A percentile compares a stretch with the other conserved stretches of the same genome.
Conservation (phyloP, 2,888 invertebrate species). For the Thalpophila matura region DNA sequence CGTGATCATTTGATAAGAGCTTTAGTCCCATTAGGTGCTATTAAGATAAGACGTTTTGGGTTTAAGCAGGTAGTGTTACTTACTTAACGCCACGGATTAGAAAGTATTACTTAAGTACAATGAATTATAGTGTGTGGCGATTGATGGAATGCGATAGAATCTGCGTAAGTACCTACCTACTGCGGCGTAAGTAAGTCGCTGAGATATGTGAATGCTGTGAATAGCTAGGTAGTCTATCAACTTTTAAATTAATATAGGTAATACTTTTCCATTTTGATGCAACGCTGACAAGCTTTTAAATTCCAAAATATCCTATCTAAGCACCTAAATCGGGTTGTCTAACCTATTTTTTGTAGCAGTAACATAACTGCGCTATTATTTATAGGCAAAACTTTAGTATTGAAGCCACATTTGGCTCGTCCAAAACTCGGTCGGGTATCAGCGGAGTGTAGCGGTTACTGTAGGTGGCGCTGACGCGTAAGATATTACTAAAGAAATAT, state of each 20-base stretch:
- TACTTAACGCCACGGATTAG: background rate
- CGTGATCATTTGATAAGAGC: slow-evolving; percentile 37
- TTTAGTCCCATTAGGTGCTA: background rate
- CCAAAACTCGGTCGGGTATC: slow-evolving; percentile 41
- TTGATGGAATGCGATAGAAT: no score
- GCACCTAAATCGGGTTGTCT: background rate
- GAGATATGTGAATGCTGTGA: no score
- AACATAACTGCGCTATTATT: slow-evolving; percentile 33
- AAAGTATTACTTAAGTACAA: no score
- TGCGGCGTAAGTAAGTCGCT: no score
- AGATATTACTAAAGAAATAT: slow-evolving; percentile 25
- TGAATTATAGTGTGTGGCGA: no score
- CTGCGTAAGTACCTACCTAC: no score
- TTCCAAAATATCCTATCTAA: slow-evolving; percentile 10
- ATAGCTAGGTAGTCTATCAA: no score
- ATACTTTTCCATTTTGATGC: no score
- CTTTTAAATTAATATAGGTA: no score
- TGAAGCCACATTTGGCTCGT: slow-evolving; percentile 49
- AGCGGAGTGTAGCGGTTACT: slow-evolving; percentile 36
- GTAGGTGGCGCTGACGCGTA: slow-evolving; percentile 41
- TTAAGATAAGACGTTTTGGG: slow-evolving; percentile 15
- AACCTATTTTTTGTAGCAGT: background rate
- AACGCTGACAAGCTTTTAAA: background rate
- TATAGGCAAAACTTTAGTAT: slow-evolving; percentile 51
- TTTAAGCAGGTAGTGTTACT: background rate